These are phyloP conservation scores for Ophraella communa DNA, from an alignment of 2,888 invertebrate genomes.

Conservation along the genomic window DNA sequence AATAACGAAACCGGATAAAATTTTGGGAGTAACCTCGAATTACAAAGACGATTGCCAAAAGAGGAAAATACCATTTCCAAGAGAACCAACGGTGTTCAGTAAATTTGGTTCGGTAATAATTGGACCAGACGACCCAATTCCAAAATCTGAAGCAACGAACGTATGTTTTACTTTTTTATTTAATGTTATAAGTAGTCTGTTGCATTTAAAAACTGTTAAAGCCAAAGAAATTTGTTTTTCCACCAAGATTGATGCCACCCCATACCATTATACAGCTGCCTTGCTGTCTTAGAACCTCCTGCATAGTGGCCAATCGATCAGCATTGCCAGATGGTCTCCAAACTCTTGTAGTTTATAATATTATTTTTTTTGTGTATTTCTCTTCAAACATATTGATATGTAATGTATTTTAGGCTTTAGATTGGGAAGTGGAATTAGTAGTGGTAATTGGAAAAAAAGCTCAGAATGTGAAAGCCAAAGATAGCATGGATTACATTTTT, in stretches of 20 bases:
- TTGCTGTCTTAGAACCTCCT: too few species aligned
- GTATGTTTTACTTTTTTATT: slow-evolving; percentile 63
- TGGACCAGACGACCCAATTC: slow-evolving; percentile 72
- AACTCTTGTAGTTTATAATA: too few species aligned
- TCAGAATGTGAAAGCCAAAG: slow-evolving; percentile 67
- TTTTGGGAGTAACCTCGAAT: slow-evolving; percentile 83
- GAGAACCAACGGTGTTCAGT: slow-evolving; percentile 81
- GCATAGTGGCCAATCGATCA: too few species aligned
- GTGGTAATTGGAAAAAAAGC: slow-evolving; percentile 81
- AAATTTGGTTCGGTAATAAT: slow-evolving; percentile 81
- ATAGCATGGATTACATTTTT: slow-evolving; percentile 77
- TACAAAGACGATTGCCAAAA: slow-evolving; percentile 84
- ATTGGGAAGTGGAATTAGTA: slow-evolving; percentile 86
- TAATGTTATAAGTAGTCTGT: too few species aligned
- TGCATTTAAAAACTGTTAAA: too few species aligned
- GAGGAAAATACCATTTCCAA: slow-evolving; percentile 73
- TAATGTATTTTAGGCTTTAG: slow-evolving; percentile 69
- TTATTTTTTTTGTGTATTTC: too few species aligned
- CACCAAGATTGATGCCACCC: too few species aligned
- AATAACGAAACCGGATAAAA: slow-evolving; percentile 78
- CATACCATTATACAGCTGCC: too few species aligned
- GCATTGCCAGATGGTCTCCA: too few species aligned
- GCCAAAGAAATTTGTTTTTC: too few species aligned
- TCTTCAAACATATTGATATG: too few species aligned
- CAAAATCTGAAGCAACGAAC: slow-evolving; percentile 66